Evolutionary conservation across 2,113 vertebrate species (phyloP), one percentile per base, ranked within the genome.

Genomic region (Vombatus ursinus): DNA sequence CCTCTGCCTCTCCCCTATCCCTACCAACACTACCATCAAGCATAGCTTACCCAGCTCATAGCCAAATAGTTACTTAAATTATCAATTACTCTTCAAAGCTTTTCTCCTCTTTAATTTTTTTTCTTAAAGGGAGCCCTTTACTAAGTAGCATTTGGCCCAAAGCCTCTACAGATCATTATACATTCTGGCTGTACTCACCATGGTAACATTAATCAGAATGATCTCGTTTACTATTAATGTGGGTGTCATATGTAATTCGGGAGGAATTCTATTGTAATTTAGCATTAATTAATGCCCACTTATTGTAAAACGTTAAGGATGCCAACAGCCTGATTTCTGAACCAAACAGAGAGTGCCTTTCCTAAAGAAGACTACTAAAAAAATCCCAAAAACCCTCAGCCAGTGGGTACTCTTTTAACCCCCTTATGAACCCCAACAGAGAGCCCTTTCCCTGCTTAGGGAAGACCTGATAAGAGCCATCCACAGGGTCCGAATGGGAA

Each of bases 221-320:
- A 97, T 97, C 93, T 92, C 49, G 48, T 28, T 96, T 97, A 96
- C 96, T 97, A 77, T 96, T 98, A 97, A 97, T 97, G 96, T 50
- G 92, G 96, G 92, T 96, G 94, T 97, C 53, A 4, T 61, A 48
- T 89, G 54, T 95, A 96, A 98, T 97, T 97, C 94, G 91, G 95
- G 93, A 95, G 95, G 92, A 98, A 97, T 97, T 94, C 95, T 68
- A 47, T 97, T 98, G 96, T 97, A 92, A 92, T 97, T 98, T 97
- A 90, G 91, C 91, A 68, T 97, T 98, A 98, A 98, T 98, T 98
- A 97, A 96, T 90, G 97, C 92, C 97, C 95, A 94, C 91, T 98
- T 97, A 95, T 37, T 97, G 91, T 89, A 2, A 97, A 95, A 84
- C 48, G n/a, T 90, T 97, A 96, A 94, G 97, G 96, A 94, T 91